Conservation (phyloP, 2,113 vertebrate genomes). For the Ariopsis seemanni region DNA sequence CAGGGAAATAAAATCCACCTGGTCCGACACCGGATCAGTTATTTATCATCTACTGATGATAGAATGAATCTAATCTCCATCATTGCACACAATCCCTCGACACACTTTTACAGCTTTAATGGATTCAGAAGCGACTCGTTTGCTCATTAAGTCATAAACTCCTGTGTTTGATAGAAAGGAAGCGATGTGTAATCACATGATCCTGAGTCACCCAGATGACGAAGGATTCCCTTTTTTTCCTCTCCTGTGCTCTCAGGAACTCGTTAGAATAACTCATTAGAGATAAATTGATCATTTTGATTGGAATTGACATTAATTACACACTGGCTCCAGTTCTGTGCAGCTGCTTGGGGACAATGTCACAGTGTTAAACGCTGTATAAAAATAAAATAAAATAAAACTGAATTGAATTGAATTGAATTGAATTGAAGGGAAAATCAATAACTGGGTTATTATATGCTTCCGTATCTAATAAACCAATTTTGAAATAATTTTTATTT, state of each 20-base stretch:
- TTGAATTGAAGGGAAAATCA: background rate
- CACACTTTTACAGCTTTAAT: background rate
- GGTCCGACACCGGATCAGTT: background rate
- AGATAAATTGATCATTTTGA: background rate
- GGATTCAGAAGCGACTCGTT: background rate
- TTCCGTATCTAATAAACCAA: background rate
- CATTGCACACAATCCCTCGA: background rate
- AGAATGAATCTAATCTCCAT: background rate
- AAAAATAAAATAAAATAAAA: background rate
- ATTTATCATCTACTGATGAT: background rate
- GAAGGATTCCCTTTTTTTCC: background rate
- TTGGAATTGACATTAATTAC: too few relatives aligned
- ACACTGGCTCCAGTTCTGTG: background rate
- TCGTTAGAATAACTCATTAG: too few relatives aligned
- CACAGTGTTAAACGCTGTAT: background rate
- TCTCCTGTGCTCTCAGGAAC: background rate
- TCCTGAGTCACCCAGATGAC: background rate
- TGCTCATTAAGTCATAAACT: background rate
- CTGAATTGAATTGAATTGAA: background rate
- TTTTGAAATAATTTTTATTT: background rate
- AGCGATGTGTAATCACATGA: background rate
- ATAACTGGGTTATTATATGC: background rate
- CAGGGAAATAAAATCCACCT: too few relatives aligned
- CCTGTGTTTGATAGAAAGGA: background rate
- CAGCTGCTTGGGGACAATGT: background rate